Evolutionary conservation across 1,140 invertebrate genomes (phyloP), one percentile per base, ranked within the genome.

Genomic region (Cepaea nemoralis): DNA sequence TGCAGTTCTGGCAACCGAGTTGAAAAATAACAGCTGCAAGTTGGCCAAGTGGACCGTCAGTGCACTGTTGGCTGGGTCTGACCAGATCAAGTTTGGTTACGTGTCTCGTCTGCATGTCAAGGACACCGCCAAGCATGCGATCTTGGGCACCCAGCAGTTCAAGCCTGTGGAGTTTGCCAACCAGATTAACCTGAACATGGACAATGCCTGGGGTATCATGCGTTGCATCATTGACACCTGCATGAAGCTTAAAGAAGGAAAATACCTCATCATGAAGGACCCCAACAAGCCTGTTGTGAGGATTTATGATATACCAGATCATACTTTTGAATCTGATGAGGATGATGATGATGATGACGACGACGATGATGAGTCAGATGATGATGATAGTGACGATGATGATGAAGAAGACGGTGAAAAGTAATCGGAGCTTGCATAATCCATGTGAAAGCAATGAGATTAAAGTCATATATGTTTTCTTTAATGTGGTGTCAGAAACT

Each of bases 191-290:
- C 92, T 99, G 83, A 99, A 98, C 89, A 98, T 99, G 97, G 99
- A 99, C 90, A 99, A 99, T 92, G 97, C 96, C 1, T 99, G 98
- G 98, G 99, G 98, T 82, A 97, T 99, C 76, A 92, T 99, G n/a
- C 94, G 98, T 8, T 99, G 97, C 90, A 98, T 99, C 85, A 96
- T 99, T 88, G 98, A 99, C 90, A 95, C 98, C 81, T 98, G 97
- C 85, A 97, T 99, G 96, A 98, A 98, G 90, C 96, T 99, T 87
- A 96, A 97, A 86, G 97, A 99, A 91, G 99, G 99, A 86, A 93
- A 94, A 92, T 99, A 99, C 91, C 93, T 99, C 77, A 97, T 99
- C 82, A 97, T 99, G 96, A 99, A 80, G 39, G 74, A 69, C 67
- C 66, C 73, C 37, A 76, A 70, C 45, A 82, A 76, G 94, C 96